Evolutionary conservation across 2,888 invertebrate species (phyloP).

Genomic region (Diaperis boleti): DNA sequence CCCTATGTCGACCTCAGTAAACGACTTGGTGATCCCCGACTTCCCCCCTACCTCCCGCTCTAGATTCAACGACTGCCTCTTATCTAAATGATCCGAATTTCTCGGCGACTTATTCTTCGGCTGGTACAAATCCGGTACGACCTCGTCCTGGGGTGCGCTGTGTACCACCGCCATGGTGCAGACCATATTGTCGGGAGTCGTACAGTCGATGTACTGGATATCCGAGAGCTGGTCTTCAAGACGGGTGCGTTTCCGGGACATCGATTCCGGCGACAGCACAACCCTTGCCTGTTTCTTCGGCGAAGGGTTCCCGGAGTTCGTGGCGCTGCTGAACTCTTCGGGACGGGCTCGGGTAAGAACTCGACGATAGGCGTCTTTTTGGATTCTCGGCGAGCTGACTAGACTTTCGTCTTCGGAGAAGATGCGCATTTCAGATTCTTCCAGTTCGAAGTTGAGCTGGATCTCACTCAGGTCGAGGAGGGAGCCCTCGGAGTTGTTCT

Average conservation of each 20-base stretch:
- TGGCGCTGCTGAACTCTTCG: slow-evolving; percentile 70
- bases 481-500: slow-evolving; percentile 65
- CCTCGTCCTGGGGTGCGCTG: slow-evolving; percentile 49
- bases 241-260: slow-evolving; percentile 75
- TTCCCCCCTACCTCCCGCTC: slow-evolving; percentile 46
- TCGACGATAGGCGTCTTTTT: slow-evolving; percentile 67
- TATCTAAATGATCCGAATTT: slow-evolving; percentile 60
- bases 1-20: slow-evolving; percentile 61
- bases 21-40: slow-evolving; percentile 58
- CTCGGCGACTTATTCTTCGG: slow-evolving; percentile 64
- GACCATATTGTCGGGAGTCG: slow-evolving; percentile 74
- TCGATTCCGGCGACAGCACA: slow-evolving; percentile 67
- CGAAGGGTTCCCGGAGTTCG: slow-evolving; percentile 71
- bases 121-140: slow-evolving; percentile 55
- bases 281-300: slow-evolving; percentile 73
- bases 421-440: slow-evolving; percentile 87
- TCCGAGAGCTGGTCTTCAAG: slow-evolving; percentile 84
- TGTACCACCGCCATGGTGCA: slow-evolving; percentile 63
- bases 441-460: slow-evolving; percentile 84
- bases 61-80: slow-evolving; percentile 62
- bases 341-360: slow-evolving; percentile 68
- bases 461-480: slow-evolving; percentile 84
- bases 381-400: slow-evolving; percentile 71
- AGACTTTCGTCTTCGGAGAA: slow-evolving; percentile 88
- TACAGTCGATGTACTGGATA: slow-evolving; percentile 86